Base-by-base conservation (phyloP, 2,797 vertebrate genomes). In the Pangasius sanitwongsei region DNA sequence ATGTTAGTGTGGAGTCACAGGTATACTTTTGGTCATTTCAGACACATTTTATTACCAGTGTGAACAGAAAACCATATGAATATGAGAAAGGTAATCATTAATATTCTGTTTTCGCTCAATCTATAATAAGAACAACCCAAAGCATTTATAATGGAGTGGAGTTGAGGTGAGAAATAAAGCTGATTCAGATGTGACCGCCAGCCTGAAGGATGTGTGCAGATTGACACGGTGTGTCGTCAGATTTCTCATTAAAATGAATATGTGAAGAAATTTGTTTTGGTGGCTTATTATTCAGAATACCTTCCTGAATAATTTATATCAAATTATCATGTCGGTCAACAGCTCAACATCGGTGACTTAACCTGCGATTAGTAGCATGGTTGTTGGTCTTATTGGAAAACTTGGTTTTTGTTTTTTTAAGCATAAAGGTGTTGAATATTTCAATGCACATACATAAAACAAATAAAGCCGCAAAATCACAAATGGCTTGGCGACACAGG, bases 241-340 rank as follows among this genome's bases (percentile, higher is more conserved):
- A 80, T 70, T 61, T 70, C 83, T 86, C 77, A 86, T 72, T 83
- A 74, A 74, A 86, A 89, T 86, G 50, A 86, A 59, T 23, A 78
- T n/a, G 63, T 61, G 41, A 48, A 81, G 61, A 89, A 83, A 86
- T 37, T 57, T 86, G 83, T 70, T 94, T 94, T 91, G 92, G 92
- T 70, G 83, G 18, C 18, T 70, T 70, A 70, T 85, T 85, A 85
- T 85, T 85, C 83, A 91, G 95, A 92, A 94, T 93, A 94, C 87
- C 89, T 89, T 92, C 90, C 86, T 85, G 86, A 90, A 88, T 88
- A 69, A 86, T 90, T 86, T 55, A 87, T 41, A 81, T 90, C 67
- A 87, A 83, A 75, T 89, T 70, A 83, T n/a, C 82, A 81, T 65
- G 86, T 57, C 74, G 65, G 70, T 87, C 72, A 70, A 83, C 83